Evolutionary conservation across 2,113 vertebrate species (phyloP), one percentile per base, ranked within the genome.

Genomic region (Odontophorus gujanensis): DNA sequence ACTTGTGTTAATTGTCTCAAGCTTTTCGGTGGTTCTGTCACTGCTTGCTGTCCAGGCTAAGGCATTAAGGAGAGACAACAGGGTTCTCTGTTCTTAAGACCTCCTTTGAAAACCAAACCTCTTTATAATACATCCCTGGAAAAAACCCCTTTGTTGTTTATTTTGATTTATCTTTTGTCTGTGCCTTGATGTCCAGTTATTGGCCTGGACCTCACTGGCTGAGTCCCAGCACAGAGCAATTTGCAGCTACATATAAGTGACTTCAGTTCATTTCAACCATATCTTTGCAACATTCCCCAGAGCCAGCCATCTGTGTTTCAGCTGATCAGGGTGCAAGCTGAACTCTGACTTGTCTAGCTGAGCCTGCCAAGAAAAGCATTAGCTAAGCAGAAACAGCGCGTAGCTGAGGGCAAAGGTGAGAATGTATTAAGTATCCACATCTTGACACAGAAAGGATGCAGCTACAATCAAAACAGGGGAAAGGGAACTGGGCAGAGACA

Each of bases 331-430:
- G 65, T 83, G 87, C 89, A 87, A 91, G 63, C 57, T 94, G 96
- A 94, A 95, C 96, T 94, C 94, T 86, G 90, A 25, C 91, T 93
- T 83, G 79, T 69, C 69, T 66, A 78, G 73, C 74, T 76, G 57
- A 90, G 82, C 76, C 53, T 92, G 90, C 93, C 91, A 94, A 95
- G 77, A 95, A 94, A 95, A 94, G 87, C 92, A 95, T 95, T 93
- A 93, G 92, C 85, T 92, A 90, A 94, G 90, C 87, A 91, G 85
- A 94, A 95, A 72, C 63, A 91, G 80, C 82, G 88, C 90, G 85
- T 62, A 76, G 83, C 77, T 51, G n/a, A 66, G 93, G 87, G 73
- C 92, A 95, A 67, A 95, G 94, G 92, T 93, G 82, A 90, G 43
- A 45, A 3, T 34, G 80, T 89, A 61, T 83, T 78, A 91, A 88